Percentiles rank a stretch among this genome's conserved stretches.
phyloP scores from a whole-genome alignment of 2,113 vertebrate genomes.

The Halcyon senegalensis region DNA sequence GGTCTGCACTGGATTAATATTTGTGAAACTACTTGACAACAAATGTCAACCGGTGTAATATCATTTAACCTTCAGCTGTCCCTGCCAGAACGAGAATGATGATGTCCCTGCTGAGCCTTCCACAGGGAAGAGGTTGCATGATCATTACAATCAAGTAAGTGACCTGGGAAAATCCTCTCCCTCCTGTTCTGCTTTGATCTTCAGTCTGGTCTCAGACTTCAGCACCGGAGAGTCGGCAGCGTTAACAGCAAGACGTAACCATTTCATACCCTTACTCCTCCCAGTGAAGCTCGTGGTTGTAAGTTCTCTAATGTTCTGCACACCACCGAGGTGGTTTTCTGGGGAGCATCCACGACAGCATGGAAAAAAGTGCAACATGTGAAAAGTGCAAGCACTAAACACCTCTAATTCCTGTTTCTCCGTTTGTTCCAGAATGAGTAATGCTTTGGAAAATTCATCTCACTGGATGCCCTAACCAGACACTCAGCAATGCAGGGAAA shows the following conservation, averaged over 20 bases:
- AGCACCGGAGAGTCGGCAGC: background rate
- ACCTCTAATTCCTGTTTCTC: background rate
- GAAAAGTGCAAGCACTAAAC: background rate
- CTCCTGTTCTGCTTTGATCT: background rate
- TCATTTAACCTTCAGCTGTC: slow-evolving; percentile 7
- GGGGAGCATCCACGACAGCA: background rate
- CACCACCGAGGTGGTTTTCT: background rate
- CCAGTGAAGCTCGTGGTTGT: background rate
- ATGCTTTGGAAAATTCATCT: background rate
- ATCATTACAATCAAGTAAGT: background rate
- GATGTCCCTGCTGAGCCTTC: background rate
- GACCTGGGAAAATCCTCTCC: background rate
- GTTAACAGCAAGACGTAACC: background rate
- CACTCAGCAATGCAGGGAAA: background rate
- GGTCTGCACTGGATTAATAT: background rate
- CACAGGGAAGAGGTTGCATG: background rate
- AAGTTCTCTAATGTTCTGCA: background rate
- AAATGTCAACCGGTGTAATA: background rate
- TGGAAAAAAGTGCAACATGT: background rate
- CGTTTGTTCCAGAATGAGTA: background rate
- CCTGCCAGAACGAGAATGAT: background rate
- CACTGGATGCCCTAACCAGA: background rate
- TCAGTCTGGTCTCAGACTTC: background rate
- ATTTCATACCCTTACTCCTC: background rate
- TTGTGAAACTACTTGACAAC: slow-evolving; percentile 12